These are phyloP conservation scores for Tenebrosternarchus preto DNA, from an alignment of 2,113 vertebrate genomes.

Conservation along the genomic window DNA sequence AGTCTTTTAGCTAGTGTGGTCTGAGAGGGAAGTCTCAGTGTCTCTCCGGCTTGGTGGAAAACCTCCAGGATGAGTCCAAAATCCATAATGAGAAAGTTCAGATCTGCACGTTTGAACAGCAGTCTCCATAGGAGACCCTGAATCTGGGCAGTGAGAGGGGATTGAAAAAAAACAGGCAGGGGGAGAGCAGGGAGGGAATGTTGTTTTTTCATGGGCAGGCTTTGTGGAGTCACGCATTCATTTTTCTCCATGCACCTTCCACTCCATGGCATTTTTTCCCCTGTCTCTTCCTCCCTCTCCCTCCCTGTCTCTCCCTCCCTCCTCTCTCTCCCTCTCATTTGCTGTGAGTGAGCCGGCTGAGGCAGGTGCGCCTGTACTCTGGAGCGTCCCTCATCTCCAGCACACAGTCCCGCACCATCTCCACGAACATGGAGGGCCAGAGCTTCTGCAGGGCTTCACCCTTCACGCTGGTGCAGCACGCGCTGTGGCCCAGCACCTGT, in stretches of 20 bases:
- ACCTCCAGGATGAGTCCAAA: not conserved
- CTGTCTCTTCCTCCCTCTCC: not conserved
- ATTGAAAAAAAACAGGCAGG: not conserved
- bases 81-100: not conserved
- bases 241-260: not conserved
- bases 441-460: constrained; percentile 89
- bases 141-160: not conserved
- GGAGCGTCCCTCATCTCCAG: constrained; percentile 85
- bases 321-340: constrained; percentile 59
- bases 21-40: not conserved
- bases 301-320: constrained; percentile 36
- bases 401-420: constrained; percentile 91
- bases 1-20: not conserved
- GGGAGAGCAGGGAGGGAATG: not conserved
- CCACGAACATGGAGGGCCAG: constrained; percentile 95
- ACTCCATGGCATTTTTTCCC: not conserved
- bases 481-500: constrained; percentile 81
- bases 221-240: not conserved
- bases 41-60: not conserved
- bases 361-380: constrained; percentile 84
- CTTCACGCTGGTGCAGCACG: constrained; percentile 87
- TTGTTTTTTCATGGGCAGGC: constrained; percentile 21
- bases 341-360: constrained; percentile 77
- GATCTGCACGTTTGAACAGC: not conserved
- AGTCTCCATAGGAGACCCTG: constrained; percentile 39